Evolutionary conservation across 2,113 vertebrate species (phyloP).

Genomic region (Phyllopteryx taeniolatus): DNA sequence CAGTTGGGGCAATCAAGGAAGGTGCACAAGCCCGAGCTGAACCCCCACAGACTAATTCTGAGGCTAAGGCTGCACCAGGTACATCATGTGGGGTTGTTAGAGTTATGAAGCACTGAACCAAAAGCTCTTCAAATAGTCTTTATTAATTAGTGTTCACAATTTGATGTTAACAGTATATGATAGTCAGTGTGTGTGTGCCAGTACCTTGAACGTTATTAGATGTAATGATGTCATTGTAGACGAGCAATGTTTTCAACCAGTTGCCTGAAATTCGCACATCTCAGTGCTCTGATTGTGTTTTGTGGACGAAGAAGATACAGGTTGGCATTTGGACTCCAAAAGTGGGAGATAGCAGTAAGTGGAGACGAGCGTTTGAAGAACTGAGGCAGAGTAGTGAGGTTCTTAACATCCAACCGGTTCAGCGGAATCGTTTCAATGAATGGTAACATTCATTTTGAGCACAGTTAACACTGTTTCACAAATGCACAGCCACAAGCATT

Average conservation of each 20-base stretch:
- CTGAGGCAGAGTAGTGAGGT: slow-evolving; percentile 3
- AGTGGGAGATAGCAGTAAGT: slow-evolving; percentile 23
- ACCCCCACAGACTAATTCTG: slow-evolving; percentile 46
- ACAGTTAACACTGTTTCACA: slow-evolving; percentile 17
- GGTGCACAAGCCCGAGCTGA: slow-evolving; percentile 52
- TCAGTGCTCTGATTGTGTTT: slow-evolving; percentile 29
- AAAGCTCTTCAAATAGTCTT: slow-evolving; percentile 7
- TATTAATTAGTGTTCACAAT: slow-evolving; percentile 6
- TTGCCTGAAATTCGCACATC: slow-evolving; percentile 15
- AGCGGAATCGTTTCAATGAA: slow-evolving; percentile 34
- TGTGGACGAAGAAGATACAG: slow-evolving; percentile 23
- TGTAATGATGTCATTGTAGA: background rate
- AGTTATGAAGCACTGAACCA: background rate
- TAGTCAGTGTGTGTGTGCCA: slow-evolving; percentile 9
- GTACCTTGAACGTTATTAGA: slow-evolving; percentile 14
- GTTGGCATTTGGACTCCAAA: slow-evolving; percentile 44
- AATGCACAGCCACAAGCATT: slow-evolving; percentile 9
- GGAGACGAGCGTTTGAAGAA: slow-evolving; percentile 34
- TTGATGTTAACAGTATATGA: slow-evolving; percentile 6
- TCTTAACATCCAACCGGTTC: slow-evolving; percentile 48
- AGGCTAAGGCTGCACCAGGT: slow-evolving; percentile 63
- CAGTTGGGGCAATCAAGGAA: slow-evolving; percentile 58
- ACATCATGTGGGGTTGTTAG: slow-evolving; percentile 32
- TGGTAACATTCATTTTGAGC: slow-evolving; percentile 43
- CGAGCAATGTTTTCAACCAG: slow-evolving; percentile 4